These are phyloP conservation scores for Strix aluco DNA, from an alignment of 2,113 vertebrate species.

Conservation along the genomic window DNA sequence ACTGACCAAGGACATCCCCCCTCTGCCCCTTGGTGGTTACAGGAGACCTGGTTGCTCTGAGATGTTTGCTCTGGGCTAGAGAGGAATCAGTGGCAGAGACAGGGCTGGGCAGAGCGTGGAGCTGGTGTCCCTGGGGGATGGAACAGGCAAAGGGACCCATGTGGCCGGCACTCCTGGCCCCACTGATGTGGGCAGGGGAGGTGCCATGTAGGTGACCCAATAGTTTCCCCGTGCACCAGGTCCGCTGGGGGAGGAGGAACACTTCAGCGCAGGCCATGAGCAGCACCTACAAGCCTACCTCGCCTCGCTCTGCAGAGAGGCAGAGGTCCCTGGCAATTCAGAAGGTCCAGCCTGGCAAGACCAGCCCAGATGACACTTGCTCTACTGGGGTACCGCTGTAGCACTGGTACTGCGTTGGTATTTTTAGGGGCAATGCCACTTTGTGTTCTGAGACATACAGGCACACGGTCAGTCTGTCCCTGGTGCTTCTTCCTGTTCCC, in stretches of 20 bases:
- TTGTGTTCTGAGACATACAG: not conserved
- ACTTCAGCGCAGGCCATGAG: not conserved
- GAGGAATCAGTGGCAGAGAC: not conserved
- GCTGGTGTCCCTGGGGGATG: not conserved
- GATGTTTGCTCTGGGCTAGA: not conserved
- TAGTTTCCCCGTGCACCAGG: not conserved
- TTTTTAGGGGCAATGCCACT: not conserved
- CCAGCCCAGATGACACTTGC: not conserved
- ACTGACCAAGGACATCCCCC: not conserved
- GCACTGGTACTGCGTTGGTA: not conserved
- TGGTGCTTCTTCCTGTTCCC: not conserved
- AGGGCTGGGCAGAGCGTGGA: not conserved
- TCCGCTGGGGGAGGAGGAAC: not conserved
- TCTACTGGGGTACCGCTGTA: not conserved
- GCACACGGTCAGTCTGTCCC: not conserved
- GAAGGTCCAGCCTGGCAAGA: not conserved
- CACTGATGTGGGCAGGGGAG: not conserved
- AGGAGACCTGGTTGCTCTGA: not conserved
- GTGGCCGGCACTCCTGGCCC: not conserved
- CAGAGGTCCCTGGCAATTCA: not conserved
- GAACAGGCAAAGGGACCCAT: not conserved
- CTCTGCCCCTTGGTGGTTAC: not conserved
- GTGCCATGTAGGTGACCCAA: not conserved
- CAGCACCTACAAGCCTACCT: not conserved
- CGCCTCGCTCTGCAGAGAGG: accelerated